phyloP scores from a whole-genome alignment of 1,140 invertebrate species.

The Ceratina calcarata region DNA sequence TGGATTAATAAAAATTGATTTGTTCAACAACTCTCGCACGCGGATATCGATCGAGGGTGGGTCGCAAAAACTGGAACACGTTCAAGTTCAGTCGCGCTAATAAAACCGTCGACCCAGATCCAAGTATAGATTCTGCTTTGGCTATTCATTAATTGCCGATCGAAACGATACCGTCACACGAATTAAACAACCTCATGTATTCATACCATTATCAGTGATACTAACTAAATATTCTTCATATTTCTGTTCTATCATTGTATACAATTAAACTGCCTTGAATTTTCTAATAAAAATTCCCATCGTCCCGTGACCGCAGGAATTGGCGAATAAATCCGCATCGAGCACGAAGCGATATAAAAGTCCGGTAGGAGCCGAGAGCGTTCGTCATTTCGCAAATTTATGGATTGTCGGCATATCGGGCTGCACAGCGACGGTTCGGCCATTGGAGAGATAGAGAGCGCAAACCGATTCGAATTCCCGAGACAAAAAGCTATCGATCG shows the following conservation, averaged over 20 bases:
- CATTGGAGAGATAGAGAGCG: neutral
- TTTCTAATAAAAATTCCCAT: no score
- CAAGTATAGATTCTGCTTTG: conserved; percentile 31
- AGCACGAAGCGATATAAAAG: conserved; percentile 1
- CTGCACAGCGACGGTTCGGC: neutral
- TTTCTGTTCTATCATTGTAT: no score
- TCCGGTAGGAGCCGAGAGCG: neutral
- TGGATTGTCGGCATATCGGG: conserved; percentile 15
- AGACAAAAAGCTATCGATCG: conserved; percentile 53
- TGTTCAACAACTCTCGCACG: no score
- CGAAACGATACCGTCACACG: conserved; percentile 40
- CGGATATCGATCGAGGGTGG: no score
- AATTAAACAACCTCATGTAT: conserved; percentile 7
- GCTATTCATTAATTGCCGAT: conserved; percentile 42
- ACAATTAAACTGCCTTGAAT: no score
- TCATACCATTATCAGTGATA: no score
- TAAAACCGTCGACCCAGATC: conserved; percentile 47
- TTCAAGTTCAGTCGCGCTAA: conserved; percentile 50
- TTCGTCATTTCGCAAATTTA: conserved; percentile 42
- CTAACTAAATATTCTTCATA: no score
- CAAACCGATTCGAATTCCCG: conserved; percentile 43
- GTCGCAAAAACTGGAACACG: conserved; percentile 26
- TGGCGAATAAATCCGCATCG: neutral
- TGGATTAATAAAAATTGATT: no score
- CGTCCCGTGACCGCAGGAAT: neutral